Base-by-base conservation (phyloP, 30 jellyfish, hydroid and myxozoan genomes). In the Hydractinia echinata region DNA sequence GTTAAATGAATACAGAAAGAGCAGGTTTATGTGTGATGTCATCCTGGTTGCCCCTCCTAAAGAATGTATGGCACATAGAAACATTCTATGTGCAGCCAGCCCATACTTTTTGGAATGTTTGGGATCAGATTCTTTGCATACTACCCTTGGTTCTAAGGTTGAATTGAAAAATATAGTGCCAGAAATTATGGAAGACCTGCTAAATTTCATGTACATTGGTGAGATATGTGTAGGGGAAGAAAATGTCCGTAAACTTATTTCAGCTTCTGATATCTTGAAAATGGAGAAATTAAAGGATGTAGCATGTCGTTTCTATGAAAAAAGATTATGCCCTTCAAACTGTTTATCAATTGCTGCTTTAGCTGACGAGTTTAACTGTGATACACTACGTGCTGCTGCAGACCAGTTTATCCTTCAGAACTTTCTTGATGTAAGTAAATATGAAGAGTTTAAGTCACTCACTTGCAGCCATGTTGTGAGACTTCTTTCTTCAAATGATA, bases 11-110 rank as follows among this genome's bases (percentile, higher is more conserved):
- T 88, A 62, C 88, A 83, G 99, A 76, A 93, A 87, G 67, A 81
- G 69, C 74, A 87, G 81, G 48, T 67, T 76, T 54, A 81, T 93
- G 95, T 93, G 99, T 73, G 96, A 93, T 81, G 94, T 93, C 60
- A 91, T 93, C 10, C 56, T 93, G 60, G 82, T 81, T 8, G 76
- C 87, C 79, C 82, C 92, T 14, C 95, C 90, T 10, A 80, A 86
- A 81, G 99, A 93, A 76, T 93, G 66, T 81, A 73, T 93, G 44
- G 96, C 96, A 14, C 99, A 93, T 81, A 87, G 96, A 67, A 87
- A 76, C 78, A 93, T 93, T 56, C 89, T 93, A 39, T 61, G 99
- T 70, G 96, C 99, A 2, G 95, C 99, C 66, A 93, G 99, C 66
- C 95, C 96, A 3, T 93, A 71, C 84, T 79, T 93, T 49, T 72